These are phyloP conservation scores for Drosophila cyrtoloma DNA, from an alignment of 2,888 invertebrate genomes.

Conservation along the genomic window DNA sequence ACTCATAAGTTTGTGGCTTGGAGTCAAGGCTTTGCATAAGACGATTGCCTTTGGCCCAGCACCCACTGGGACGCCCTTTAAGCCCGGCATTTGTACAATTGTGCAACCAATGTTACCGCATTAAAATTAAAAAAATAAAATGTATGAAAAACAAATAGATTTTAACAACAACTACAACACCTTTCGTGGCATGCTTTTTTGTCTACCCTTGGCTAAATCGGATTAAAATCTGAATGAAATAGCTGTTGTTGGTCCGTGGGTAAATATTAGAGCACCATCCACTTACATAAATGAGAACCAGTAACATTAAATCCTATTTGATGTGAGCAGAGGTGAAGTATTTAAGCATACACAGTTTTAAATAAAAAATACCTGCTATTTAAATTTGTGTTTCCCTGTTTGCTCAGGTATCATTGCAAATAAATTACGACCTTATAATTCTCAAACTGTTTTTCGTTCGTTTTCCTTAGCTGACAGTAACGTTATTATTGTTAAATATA, in stretches of 20 bases:
- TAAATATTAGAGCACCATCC: constrained; percentile 6
- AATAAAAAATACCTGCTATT: background rate
- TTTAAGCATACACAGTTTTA: background rate
- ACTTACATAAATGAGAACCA: constrained; percentile 7
- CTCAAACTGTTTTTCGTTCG: no score
- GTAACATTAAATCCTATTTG: background rate
- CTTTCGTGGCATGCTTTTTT: constrained; percentile 15
- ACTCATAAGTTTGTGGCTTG: constrained; percentile 45
- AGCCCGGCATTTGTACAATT: constrained; percentile 45
- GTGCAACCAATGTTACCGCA: constrained; percentile 6
- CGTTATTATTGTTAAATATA: background rate
- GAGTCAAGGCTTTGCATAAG: constrained; percentile 48
- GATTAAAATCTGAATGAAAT: constrained; percentile 38
- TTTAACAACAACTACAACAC: constrained; percentile 18
- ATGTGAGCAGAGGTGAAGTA: background rate
- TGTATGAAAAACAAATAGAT: background rate
- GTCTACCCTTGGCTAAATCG: constrained; percentile 35
- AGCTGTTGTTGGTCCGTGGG: constrained; percentile 4
- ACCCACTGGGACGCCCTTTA: constrained; percentile 25
- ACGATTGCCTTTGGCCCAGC: constrained; percentile 12
- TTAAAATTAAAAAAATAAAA: constrained; percentile 4
- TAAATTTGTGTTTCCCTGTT: background rate
- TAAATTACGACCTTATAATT: background rate
- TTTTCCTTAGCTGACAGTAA: background rate
- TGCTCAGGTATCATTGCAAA: background rate